Evolutionary conservation across 1,140 invertebrate genomes (phyloP).

Genomic region (Episyrphus balteatus): DNA sequence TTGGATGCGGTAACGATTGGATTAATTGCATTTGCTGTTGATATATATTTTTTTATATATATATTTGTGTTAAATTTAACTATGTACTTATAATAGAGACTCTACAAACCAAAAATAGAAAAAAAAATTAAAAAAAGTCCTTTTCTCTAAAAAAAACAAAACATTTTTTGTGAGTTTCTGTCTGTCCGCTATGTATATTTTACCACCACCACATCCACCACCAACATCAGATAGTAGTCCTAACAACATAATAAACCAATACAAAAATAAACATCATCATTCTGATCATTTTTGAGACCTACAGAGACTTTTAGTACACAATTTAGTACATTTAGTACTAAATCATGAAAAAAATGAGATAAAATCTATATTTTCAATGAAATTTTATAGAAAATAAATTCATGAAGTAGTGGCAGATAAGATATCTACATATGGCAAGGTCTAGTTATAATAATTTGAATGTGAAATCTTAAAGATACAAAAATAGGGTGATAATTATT

Average conservation of each 20-base stretch:
- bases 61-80: neutral
- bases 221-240: neutral
- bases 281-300: no score
- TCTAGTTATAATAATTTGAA: neutral
- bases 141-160: neutral
- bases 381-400: neutral
- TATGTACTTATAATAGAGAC: neutral
- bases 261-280: neutral
- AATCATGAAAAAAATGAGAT: no score
- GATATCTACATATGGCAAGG: neutral
- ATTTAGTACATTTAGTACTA: neutral
- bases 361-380: no score
- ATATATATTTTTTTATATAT: neutral
- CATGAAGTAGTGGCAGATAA: neutral
- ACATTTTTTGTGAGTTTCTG: neutral
- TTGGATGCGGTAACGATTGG: neutral
- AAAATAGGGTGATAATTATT: neutral
- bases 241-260: neutral
- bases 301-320: neutral
- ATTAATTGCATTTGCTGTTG: neutral
- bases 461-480: neutral
- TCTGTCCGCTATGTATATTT: neutral
- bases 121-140: neutral
- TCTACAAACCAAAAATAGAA: neutral
- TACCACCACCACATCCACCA: neutral